These are phyloP conservation scores for Idris sp. DNA, from an alignment of 1,140 invertebrate genomes.

Conservation along the genomic window DNA sequence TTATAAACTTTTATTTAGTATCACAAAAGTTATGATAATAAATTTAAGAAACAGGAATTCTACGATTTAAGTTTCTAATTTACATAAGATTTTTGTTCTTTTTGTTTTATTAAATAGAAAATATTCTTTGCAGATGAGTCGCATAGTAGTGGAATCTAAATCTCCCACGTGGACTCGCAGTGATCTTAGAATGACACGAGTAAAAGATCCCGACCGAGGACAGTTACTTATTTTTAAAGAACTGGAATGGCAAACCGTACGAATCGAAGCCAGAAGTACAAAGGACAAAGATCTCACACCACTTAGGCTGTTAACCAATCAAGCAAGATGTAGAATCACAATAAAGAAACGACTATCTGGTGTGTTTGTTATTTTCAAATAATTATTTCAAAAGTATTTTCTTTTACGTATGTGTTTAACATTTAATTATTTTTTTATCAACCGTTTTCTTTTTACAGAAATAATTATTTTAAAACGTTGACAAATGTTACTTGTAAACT, in stretches of 20 bases:
- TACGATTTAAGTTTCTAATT: too few relatives aligned
- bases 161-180: slow-evolving; percentile 91
- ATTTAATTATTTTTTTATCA: too few relatives aligned
- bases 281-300: slow-evolving; percentile 91
- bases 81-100: too few relatives aligned
- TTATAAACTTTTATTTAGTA: too few relatives aligned
- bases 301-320: slow-evolving; percentile 94
- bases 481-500: too few relatives aligned
- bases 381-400: too few relatives aligned
- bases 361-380: slow-evolving; percentile 67
- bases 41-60: too few relatives aligned
- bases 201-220: slow-evolving; percentile 92
- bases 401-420: too few relatives aligned
- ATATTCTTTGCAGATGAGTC: slow-evolving; percentile 90
- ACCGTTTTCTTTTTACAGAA: too few relatives aligned
- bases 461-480: too few relatives aligned
- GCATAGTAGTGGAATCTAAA: slow-evolving; percentile 94
- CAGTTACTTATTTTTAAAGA: slow-evolving; percentile 98
- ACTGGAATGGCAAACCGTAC: slow-evolving; percentile 96
- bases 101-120: too few relatives aligned
- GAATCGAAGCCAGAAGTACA: slow-evolving; percentile 94
- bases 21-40: too few relatives aligned
- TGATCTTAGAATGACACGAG: slow-evolving; percentile 91
- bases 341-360: slow-evolving; percentile 96
- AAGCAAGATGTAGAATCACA: slow-evolving; percentile 95